Conservation (phyloP, 2,797 vertebrate genomes). For the Potorous gilbertii region DNA sequence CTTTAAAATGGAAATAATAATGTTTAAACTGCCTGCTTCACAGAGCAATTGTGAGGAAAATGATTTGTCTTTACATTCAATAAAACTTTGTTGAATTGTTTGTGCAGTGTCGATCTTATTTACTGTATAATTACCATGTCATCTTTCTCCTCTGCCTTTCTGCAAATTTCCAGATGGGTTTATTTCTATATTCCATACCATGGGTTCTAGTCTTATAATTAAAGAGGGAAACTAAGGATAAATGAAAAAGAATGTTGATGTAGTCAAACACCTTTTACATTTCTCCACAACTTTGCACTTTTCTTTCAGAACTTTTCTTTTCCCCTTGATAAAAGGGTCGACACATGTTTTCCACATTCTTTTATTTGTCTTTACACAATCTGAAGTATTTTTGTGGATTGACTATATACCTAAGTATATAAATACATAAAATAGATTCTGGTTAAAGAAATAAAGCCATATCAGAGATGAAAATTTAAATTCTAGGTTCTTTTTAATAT, state of each 20-base stretch:
- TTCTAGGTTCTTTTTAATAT: background rate
- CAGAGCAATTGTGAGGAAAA: background rate
- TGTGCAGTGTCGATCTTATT: background rate
- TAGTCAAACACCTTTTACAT: background rate
- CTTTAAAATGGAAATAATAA: background rate
- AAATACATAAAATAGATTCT: background rate
- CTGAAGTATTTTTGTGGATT: background rate
- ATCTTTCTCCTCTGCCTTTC: background rate
- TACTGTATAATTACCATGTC: background rate
- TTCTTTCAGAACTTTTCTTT: background rate
- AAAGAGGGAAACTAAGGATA: background rate
- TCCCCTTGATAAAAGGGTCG: background rate
- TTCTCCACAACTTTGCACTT: background rate
- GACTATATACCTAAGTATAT: background rate
- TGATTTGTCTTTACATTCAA: background rate
- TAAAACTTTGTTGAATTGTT: background rate
- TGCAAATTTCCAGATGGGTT: background rate
- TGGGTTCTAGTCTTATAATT: background rate
- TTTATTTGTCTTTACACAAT: background rate
- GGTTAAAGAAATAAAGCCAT: background rate
- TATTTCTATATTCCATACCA: background rate
- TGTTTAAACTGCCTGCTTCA: background rate
- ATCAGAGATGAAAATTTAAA: background rate
- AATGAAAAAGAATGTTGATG: background rate
- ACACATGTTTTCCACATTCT: background rate